Conservation (phyloP, 1,140 invertebrate genomes). For the Dinothrombium tinctorium region DNA sequence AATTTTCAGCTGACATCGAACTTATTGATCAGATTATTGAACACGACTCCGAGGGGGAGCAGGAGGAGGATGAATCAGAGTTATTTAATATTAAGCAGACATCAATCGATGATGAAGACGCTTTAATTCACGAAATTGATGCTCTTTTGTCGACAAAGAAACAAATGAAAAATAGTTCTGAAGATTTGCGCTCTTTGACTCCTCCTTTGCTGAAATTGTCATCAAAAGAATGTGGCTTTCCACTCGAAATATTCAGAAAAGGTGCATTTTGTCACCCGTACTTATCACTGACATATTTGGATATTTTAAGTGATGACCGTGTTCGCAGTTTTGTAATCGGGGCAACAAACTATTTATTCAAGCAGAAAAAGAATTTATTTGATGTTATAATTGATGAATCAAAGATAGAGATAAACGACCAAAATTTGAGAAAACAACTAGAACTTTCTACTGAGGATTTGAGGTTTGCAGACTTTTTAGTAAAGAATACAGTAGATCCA, state of each 20-base stretch:
- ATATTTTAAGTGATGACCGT: slow-evolving; percentile 61
- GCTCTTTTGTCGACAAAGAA: background rate
- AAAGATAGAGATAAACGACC: slow-evolving; percentile 64
- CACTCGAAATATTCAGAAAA: slow-evolving; percentile 63
- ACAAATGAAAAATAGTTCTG: background rate
- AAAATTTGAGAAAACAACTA: slow-evolving; percentile 52
- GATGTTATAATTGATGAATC: slow-evolving; percentile 70
- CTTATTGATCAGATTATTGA: background rate
- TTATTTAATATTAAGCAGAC: too few species aligned
- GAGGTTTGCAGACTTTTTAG: slow-evolving; percentile 72
- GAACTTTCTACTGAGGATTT: slow-evolving; percentile 80
- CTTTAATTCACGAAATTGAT: background rate
- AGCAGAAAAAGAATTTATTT: slow-evolving; percentile 72
- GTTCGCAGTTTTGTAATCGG: slow-evolving; percentile 80
- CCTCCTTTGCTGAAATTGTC: slow-evolving; percentile 13
- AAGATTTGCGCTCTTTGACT: slow-evolving; percentile 1
- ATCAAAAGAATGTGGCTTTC: slow-evolving; percentile 49
- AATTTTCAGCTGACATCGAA: slow-evolving; percentile 7
- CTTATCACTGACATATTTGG: slow-evolving; percentile 79
- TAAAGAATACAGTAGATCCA: slow-evolving; percentile 4
- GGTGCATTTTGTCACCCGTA: slow-evolving; percentile 88
- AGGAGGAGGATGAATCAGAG: too few species aligned
- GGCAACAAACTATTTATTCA: slow-evolving; percentile 89
- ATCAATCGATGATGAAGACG: background rate
- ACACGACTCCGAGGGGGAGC: background rate